These are phyloP conservation scores for Isoperla grammatica DNA, from an alignment of 2,888 invertebrate genomes.

Conservation along the genomic window DNA sequence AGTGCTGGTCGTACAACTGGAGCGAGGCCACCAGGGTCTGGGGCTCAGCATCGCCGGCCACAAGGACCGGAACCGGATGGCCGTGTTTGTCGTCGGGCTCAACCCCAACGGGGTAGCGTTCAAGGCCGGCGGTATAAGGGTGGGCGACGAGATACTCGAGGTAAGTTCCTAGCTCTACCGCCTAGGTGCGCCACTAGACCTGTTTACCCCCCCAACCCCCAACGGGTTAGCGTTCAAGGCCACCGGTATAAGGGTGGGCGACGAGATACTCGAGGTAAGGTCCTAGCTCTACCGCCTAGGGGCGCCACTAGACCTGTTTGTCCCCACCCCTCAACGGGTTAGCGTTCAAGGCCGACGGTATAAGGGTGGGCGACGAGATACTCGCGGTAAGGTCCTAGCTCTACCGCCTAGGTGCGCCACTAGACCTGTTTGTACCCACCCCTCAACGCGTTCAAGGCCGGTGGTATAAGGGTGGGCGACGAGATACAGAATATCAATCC, in stretches of 20 bases:
- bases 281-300: too few species aligned
- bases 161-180: constrained; percentile 48
- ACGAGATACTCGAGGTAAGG: constrained; percentile 87
- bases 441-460: constrained; percentile 66
- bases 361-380: constrained; percentile 91
- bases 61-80: constrained; percentile 89
- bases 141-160: constrained; percentile 95
- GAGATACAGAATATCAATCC: constrained; percentile 81
- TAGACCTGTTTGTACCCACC: too few species aligned
- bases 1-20: constrained; percentile 68
- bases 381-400: constrained; percentile 74
- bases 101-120: constrained; percentile 80
- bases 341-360: constrained; percentile 64
- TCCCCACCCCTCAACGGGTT: constrained; percentile 80
- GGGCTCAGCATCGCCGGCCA: constrained; percentile 94
- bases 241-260: constrained; percentile 78
- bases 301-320: too few species aligned
- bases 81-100: constrained; percentile 93
- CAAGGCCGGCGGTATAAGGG: constrained; percentile 66
- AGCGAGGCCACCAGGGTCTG: constrained; percentile 67
- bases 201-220: constrained; percentile 81
- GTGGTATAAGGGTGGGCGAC: constrained; percentile 83
- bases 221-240: constrained; percentile 71
- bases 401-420: too few species aligned
- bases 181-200: too few species aligned